phyloP scores from a whole-genome alignment of 2,113 vertebrate genomes.

The Bufo gargarizans region DNA sequence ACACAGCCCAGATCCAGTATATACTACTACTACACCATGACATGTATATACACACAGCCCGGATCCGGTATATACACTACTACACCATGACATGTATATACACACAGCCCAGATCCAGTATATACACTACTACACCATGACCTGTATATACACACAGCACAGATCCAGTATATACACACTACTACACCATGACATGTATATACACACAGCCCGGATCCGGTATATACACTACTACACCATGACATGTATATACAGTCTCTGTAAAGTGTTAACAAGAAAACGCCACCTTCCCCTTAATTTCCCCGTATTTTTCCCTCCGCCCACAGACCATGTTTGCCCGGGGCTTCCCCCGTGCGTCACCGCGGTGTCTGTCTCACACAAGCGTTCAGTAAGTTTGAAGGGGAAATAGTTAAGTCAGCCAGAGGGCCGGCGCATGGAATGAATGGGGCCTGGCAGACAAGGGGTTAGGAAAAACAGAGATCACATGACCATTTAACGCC shows the following conservation, averaged over 20 bases:
- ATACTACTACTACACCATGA: background rate
- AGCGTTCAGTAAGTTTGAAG: background rate
- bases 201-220: background rate
- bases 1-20: background rate
- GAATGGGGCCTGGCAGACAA: background rate
- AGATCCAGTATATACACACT: background rate
- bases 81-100: slow-evolving; percentile 20
- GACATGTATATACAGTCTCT: background rate
- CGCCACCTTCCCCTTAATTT: slow-evolving; percentile 30
- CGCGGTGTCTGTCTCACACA: background rate
- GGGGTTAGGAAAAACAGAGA: background rate
- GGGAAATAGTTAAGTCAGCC: background rate
- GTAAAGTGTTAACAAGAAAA: background rate
- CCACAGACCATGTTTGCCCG: background rate
- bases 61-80: background rate
- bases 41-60: background rate
- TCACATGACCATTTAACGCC: slow-evolving; percentile 30
- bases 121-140: background rate
- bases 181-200: background rate
- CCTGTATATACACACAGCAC: background rate
- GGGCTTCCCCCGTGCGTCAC: slow-evolving; percentile 49
- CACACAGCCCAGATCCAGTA: background rate
- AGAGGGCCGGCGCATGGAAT: background rate
- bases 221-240: background rate
- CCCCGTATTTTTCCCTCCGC: slow-evolving; percentile 32